Evolutionary conservation across 2,797 vertebrate species (phyloP), one percentile per base, ranked within the genome.

Genomic region (Danionella dracula): DNA sequence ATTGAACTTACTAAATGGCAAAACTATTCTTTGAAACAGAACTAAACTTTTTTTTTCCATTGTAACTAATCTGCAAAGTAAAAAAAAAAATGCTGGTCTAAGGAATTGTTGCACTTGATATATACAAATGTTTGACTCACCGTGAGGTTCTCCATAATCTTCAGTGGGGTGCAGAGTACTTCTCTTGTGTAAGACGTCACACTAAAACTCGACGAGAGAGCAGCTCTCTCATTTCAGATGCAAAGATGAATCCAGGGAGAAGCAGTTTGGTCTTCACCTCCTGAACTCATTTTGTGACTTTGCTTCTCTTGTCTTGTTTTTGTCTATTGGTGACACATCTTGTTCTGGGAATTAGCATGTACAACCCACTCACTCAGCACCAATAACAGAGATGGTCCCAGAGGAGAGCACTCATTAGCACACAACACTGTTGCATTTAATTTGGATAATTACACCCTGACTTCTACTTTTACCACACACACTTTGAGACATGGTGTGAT

Each of bases 361-460:
- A 37, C 71, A 45, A 65, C 51, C 49, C 61, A 54, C 67, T 62
- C 63, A 54, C 67, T 62, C 63, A 50, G 20, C 32, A 66, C 61
- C 37, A 70, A 67, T 61, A 72, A 72, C 56, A 49, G 46, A 37
- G 16, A 13, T 15, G 13, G 12, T 61, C 72, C 72, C 44, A 10
- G 10, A 50, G 66, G 61, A 55, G 48, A 35, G 31, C 55, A 32
- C 21, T 70, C 37, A 74, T 74, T 56, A 66, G 21, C 32, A 27
- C 21, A n/a, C 60, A 37, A 29, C 12, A 15, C 49, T 49, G 37
- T 51, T 35, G 42, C 56, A 66, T 48, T 48, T 70, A 44, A 66
- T 70, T 70, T 66, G 21, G 60, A 42, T 48, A 34, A 59, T 64
- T 55, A 55, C 19, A 35, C 46, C 51, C 59, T 16, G 31, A 12